phyloP scores from a whole-genome alignment of 37 sponge, comb jelly and placozoan species.

The Theonella swinhoei region DNA sequence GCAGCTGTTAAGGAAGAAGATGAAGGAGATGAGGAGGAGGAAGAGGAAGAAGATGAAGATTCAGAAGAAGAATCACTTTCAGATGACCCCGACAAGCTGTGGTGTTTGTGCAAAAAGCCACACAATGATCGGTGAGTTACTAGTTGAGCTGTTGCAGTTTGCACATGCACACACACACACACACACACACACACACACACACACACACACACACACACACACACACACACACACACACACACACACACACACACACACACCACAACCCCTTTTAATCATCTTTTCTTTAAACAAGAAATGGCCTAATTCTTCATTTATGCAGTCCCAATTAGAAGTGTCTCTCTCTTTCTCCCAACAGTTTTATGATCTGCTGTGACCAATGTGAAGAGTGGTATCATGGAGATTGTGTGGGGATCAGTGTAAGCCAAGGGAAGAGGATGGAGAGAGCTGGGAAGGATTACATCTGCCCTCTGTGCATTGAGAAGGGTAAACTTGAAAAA shows the following conservation, averaged over 20 bases:
- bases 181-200: no score
- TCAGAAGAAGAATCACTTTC: slow-evolving; percentile 48
- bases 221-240: no score
- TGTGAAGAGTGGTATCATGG: slow-evolving; percentile 95
- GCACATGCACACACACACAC: neutral
- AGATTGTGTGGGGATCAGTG: slow-evolving; percentile 83
- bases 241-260: slow-evolving; percentile 7
- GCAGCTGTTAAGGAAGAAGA: slow-evolving; percentile 12
- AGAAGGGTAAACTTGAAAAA: slow-evolving; percentile 37
- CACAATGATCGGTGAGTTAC: slow-evolving; percentile 76
- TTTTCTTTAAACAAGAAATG: neutral
- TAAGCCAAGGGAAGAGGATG: slow-evolving; percentile 80
- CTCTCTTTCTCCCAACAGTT: slow-evolving; percentile 33
- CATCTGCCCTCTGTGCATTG: slow-evolving; percentile 65
- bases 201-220: no score
- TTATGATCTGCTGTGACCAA: slow-evolving; percentile 91
- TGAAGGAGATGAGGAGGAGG: neutral
- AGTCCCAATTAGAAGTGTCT: neutral
- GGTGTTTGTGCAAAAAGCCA: slow-evolving; percentile 76
- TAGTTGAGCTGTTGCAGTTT: neutral
- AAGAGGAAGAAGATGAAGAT: slow-evolving; percentile 27
- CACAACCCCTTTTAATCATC: neutral
- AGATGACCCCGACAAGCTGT: slow-evolving; percentile 73
- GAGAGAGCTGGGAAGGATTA: slow-evolving; percentile 72
- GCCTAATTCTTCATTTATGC: neutral